These are phyloP conservation scores for Ecliptopera silaceata DNA, from an alignment of 2,888 invertebrate genomes.

Conservation along the genomic window DNA sequence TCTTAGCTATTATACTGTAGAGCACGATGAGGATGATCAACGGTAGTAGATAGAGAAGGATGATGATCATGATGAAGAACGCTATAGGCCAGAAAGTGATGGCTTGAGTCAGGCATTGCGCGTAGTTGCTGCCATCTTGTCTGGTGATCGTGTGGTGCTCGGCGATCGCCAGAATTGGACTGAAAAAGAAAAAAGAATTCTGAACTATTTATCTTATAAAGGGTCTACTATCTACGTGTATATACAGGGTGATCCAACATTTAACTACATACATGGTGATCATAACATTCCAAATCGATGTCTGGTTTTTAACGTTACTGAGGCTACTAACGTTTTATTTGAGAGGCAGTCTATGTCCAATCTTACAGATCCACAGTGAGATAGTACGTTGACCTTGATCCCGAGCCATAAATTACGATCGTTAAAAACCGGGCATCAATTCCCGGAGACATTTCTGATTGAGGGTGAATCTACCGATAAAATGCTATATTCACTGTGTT, in stretches of 20 bases:
- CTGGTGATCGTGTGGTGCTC: conserved; percentile 87
- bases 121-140: conserved; percentile 87
- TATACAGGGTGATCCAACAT: conserved; percentile 18
- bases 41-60: conserved; percentile 91
- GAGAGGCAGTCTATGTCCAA: too few species aligned
- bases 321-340: too few species aligned
- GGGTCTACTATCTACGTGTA: conserved; percentile 15
- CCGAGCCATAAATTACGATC: conserved; percentile 13
- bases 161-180: conserved; percentile 90
- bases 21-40: conserved; percentile 90
- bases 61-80: conserved; percentile 91
- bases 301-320: not conserved
- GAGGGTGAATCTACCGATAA: conserved; percentile 6
- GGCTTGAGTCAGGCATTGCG: conserved; percentile 91
- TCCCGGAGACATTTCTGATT: conserved; percentile 14
- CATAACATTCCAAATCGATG: not conserved
- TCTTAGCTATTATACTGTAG: conserved; percentile 92
- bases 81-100: conserved; percentile 89
- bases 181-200: conserved; percentile 79
- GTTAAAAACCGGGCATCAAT: conserved; percentile 24
- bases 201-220: not conserved
- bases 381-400: conserved; percentile 13
- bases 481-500: not conserved
- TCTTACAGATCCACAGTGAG: not conserved
- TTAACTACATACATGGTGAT: conserved; percentile 12